phyloP scores from a whole-genome alignment of 35 echinoderm and acorn worm species.

The Amphiura filiformis region DNA sequence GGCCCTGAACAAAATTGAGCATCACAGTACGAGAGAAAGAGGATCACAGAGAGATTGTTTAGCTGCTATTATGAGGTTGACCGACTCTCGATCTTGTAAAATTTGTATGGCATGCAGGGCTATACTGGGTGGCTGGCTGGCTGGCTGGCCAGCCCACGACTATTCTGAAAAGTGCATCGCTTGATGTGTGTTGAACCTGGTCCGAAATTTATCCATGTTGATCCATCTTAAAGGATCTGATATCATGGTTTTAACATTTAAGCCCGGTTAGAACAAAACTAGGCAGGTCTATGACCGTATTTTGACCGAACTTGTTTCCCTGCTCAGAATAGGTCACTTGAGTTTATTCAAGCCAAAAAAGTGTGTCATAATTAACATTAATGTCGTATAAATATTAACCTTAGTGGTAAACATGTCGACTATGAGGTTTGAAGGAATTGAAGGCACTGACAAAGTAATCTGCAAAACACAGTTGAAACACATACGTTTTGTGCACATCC shows the following conservation, averaged over 20 bases:
- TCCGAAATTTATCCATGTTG: background rate
- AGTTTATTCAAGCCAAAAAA: too few species aligned
- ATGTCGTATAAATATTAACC: too few species aligned
- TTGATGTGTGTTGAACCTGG: background rate
- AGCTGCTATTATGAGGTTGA: background rate
- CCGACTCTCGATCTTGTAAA: background rate
- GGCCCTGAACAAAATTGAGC: background rate
- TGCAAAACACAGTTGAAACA: too few species aligned
- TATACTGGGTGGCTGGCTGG: background rate
- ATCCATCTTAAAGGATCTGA: background rate
- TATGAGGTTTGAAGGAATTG: too few species aligned
- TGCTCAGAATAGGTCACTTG: background rate
- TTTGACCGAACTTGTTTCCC: background rate
- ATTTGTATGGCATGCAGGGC: background rate
- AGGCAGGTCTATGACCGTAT: constrained; percentile 6
- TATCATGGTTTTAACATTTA: constrained; percentile 9
- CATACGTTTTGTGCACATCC: too few species aligned
- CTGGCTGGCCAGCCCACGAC: background rate
- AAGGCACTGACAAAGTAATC: too few species aligned
- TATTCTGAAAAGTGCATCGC: background rate
- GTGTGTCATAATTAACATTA: too few species aligned
- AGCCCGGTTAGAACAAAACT: background rate
- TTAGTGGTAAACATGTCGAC: too few species aligned
- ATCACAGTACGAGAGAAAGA: background rate
- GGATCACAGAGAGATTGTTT: background rate